Conservation (phyloP, 2,113 vertebrate species). For the Salvelinus fontinalis region DNA sequence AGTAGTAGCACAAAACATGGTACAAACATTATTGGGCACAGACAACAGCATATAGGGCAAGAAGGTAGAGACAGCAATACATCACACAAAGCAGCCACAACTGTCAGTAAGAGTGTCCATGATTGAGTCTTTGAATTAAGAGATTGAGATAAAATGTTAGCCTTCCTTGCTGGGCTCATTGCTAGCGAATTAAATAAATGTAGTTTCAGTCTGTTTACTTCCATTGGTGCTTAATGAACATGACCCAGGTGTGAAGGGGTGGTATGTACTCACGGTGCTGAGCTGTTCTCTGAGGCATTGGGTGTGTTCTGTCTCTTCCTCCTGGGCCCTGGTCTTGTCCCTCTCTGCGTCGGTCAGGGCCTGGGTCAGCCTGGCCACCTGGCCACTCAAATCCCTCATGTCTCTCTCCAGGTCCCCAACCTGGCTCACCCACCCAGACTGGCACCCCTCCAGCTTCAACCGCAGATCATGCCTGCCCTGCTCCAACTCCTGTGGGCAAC, state of each 20-base stretch:
- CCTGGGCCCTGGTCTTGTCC: conserved; percentile 55
- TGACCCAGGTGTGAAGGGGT: not conserved
- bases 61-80: no score
- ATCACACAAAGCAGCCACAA: no score
- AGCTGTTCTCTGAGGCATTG: conserved; percentile 69
- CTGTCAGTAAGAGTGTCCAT: no score
- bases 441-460: conserved; percentile 68
- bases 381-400: conserved; percentile 61
- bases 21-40: no score
- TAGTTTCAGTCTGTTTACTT: no score
- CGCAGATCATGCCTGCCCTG: conserved; percentile 71
- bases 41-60: no score
- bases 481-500: conserved; percentile 68
- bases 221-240: no score
- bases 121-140: no score
- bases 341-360: conserved; percentile 58
- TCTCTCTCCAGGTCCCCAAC: conserved; percentile 76
- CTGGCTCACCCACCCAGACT: conserved; percentile 74
- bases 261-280: conserved; percentile 61
- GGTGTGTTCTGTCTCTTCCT: conserved; percentile 56
- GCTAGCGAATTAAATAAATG: not conserved
- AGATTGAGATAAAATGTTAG: no score
- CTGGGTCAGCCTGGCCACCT: conserved; percentile 63
- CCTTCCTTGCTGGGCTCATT: not conserved
- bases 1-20: no score